These are phyloP conservation scores for Lipotes vexillifer DNA, from an alignment of 2,113 vertebrate species.

Conservation along the genomic window DNA sequence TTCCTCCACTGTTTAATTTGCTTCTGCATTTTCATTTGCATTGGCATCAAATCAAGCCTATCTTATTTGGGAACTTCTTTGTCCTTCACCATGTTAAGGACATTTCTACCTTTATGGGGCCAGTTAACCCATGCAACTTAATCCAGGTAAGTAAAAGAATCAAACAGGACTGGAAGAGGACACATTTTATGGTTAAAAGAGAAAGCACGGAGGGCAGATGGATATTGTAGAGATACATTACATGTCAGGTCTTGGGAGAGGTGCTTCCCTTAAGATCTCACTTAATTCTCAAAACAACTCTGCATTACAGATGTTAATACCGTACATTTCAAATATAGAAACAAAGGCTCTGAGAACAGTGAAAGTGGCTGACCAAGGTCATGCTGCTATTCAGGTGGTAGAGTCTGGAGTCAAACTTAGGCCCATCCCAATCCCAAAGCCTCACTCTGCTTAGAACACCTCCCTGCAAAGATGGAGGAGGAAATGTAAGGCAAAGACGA, in stretches of 20 bases:
- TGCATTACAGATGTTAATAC: not conserved
- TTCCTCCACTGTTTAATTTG: not conserved
- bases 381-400: not conserved
- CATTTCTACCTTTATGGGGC: not conserved
- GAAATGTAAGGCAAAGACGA: not conserved
- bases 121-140: not conserved
- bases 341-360: not conserved
- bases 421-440: not conserved
- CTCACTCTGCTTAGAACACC: not conserved
- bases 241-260: not conserved
- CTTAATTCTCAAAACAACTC: not conserved
- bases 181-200: not conserved
- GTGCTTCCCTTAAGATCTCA: not conserved
- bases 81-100: not conserved
- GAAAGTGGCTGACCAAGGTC: not conserved
- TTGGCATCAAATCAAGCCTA: not conserved
- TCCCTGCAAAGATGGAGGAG: not conserved
- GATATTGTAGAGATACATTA: not conserved
- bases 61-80: not conserved
- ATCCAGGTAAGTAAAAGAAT: not conserved
- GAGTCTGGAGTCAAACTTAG: not conserved
- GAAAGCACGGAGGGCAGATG: not conserved
- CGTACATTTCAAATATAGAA: not conserved
- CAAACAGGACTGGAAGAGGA: not conserved
- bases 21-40: not conserved